phyloP scores from a whole-genome alignment of 92 coral and sea anemone genomes.

The Scolanthus callimorphus region DNA sequence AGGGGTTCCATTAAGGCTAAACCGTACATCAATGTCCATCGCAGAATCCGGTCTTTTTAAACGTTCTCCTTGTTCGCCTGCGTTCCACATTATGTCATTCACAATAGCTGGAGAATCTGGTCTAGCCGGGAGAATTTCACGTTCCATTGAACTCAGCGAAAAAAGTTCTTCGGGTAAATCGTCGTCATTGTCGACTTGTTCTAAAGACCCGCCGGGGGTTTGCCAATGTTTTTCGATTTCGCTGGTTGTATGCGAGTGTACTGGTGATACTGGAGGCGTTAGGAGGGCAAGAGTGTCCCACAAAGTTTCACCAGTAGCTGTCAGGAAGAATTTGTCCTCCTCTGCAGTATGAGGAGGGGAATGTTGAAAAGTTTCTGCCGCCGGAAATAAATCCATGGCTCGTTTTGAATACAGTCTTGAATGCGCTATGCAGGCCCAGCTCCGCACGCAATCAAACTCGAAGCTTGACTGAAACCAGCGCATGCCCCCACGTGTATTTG shows the following conservation, averaged over 20 bases:
- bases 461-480: too few relatives aligned
- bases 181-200: constrained; percentile 19
- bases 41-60: constrained; percentile 75
- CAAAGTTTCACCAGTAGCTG: constrained; percentile 12
- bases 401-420: too few relatives aligned
- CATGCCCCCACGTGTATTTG: too few relatives aligned
- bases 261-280: constrained; percentile 80
- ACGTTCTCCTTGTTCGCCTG: constrained; percentile 61
- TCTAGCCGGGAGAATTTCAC: constrained; percentile 28
- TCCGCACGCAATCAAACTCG: too few relatives aligned
- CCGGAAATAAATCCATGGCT: too few relatives aligned
- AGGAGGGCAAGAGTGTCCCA: constrained; percentile 44
- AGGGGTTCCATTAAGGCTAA: constrained; percentile 54
- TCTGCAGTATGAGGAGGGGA: constrained; percentile 19
- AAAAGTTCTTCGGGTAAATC: constrained; percentile 45
- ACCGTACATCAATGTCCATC: constrained; percentile 60
- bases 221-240: constrained; percentile 25
- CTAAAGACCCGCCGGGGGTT: constrained; percentile 24
- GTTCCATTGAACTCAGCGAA: constrained; percentile 23
- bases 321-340: constrained; percentile 23
- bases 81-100: constrained; percentile 87
- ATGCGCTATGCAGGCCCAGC: too few relatives aligned
- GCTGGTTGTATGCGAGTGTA: constrained; percentile 34
- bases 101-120: constrained; percentile 62
- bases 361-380: too few relatives aligned